Evolutionary conservation across 2,888 invertebrate genomes (phyloP).

Genomic region (Protophormia terraenovae): DNA sequence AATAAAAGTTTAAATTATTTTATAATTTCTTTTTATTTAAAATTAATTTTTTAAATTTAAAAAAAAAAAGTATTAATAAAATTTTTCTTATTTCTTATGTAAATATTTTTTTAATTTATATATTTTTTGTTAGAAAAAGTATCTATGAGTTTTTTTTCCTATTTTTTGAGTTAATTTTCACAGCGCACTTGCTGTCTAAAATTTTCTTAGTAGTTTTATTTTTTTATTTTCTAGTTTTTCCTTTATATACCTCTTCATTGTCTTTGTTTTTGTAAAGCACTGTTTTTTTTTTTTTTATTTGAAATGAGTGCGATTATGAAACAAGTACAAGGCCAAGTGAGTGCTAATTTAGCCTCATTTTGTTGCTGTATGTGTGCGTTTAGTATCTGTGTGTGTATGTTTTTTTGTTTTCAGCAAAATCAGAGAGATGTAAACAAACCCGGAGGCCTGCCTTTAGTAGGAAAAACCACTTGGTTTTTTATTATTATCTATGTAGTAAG

Average conservation of each 20-base stretch:
- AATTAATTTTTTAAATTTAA: background rate
- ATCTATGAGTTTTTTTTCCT: background rate
- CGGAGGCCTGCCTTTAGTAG: constrained; percentile 59
- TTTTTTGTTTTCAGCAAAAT: constrained; percentile 18
- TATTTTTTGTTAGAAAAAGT: background rate
- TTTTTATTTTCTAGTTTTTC: background rate
- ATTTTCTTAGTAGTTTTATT: constrained; percentile 19
- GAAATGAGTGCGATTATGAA: constrained; percentile 58
- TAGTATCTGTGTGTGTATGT: background rate
- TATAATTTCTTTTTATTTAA: background rate
- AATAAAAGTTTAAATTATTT: too few relatives aligned
- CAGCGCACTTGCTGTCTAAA: constrained; percentile 21
- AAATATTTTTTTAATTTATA: too few relatives aligned
- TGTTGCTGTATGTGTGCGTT: background rate
- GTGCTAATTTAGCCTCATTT: constrained; percentile 66
- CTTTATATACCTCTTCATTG: background rate
- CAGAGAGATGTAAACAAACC: constrained; percentile 61
- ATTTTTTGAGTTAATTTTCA: background rate
- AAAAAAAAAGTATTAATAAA: too few relatives aligned
- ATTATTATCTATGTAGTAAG: background rate
- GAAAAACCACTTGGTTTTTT: constrained; percentile 52
- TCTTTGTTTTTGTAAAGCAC: constrained; percentile 21
- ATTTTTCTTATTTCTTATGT: too few relatives aligned
- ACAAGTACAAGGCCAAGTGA: constrained; percentile 67
- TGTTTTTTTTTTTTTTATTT: background rate